Conservation (phyloP, 92 coral and sea anemone genomes). For the Micromussa lordhowensis region DNA sequence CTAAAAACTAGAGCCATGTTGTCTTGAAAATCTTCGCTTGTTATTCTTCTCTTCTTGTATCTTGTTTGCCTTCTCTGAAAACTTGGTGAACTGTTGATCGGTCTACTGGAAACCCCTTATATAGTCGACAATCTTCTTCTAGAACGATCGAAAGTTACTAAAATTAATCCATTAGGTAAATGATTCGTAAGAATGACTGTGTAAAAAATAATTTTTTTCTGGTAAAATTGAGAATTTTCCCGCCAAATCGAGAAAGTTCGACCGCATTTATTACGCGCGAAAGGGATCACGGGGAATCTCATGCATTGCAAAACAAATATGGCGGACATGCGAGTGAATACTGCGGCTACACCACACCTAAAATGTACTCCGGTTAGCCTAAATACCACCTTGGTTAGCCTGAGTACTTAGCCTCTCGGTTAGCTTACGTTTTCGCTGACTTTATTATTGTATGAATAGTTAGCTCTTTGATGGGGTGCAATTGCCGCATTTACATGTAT, state of each 20-base stretch:
- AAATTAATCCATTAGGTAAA: conserved; percentile 21
- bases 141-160: conserved; percentile 39
- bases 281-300: conserved; percentile 48
- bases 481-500: too few relatives aligned
- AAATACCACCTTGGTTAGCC: too few relatives aligned
- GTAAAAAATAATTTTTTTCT: conserved; percentile 5
- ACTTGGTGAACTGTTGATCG: background rate
- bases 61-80: background rate
- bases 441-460: too few relatives aligned
- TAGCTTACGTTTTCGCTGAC: too few relatives aligned
- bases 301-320: conserved; percentile 86
- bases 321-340: conserved; percentile 63
- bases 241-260: background rate
- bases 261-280: conserved; percentile 4
- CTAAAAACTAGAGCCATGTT: conserved; percentile 38
- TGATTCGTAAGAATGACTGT: conserved; percentile 34
- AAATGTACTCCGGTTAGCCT: too few relatives aligned
- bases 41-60: background rate
- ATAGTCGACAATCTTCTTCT: background rate
- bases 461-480: too few relatives aligned
- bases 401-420: too few relatives aligned
- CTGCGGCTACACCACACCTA: too few relatives aligned
- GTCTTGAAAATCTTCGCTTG: background rate
- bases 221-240: conserved; percentile 11
- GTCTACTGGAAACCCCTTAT: background rate